Base-by-base conservation (phyloP, 2,113 vertebrate genomes). In the Notechis scutatus region DNA sequence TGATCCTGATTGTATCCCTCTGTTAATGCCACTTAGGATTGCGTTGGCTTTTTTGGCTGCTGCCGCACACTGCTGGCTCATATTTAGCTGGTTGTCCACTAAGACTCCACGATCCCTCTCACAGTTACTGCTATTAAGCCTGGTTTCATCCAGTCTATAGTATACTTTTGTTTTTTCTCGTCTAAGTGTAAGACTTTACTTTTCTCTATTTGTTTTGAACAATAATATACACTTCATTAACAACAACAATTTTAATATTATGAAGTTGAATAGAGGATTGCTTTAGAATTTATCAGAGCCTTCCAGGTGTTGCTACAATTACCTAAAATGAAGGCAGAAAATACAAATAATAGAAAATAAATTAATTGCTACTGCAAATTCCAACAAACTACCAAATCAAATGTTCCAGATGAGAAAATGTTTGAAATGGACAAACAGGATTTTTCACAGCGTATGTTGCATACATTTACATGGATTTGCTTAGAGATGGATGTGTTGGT, bases 261-360 rank as follows among this genome's bases (percentile, higher is more conserved):
- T 95, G 57, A 55, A 99, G 97, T 15, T 97, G 96, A 52, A 99
- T 96, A 50, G 98, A 98, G 93, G 98, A 98, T 97, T 99, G 99
- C 94, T 98, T 99, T 85, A 99, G 94, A 94, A 99, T 98, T 95
- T 99, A 99, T 93, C 98, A 94, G 59, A 99, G 98, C 95, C 99
- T 97, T 88, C 99, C 99, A 18, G 99, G 99, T 3, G 99, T 99
- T 69, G 98, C 99, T 45, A 99, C 99, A 95, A 98, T 97, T 93
- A 99, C 97, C 99, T 99, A 91, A 90, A 69, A 86, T 93, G 92
- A 54, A 94, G 10, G 34, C n/a, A 12, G n/a, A 21, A 92, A 87
- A 87, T 6, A 89, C 1, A 47, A 81, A 81, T 3, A 81, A 85
- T 45, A 89, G 34, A 92, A 88, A 74, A 21, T 9, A 57, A 0